phyloP scores from a whole-genome alignment of 2,113 vertebrate genomes.

The Gobiocypris rarus region DNA sequence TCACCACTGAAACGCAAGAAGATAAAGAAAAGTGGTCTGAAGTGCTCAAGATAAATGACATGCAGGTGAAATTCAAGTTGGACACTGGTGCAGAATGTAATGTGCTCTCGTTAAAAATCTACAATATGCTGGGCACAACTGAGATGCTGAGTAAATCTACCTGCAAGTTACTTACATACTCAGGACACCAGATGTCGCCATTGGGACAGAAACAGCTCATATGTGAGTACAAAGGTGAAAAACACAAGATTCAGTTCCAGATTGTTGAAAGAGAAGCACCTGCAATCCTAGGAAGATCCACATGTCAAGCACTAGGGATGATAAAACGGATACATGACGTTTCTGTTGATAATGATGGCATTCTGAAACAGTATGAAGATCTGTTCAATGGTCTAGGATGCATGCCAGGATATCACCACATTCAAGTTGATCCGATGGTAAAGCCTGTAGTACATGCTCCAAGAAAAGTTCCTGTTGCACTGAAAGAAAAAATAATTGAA shows the following conservation, averaged over 20 bases:
- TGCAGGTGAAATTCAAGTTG: background rate
- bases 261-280: background rate
- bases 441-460: background rate
- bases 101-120: background rate
- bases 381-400: constrained; percentile 23
- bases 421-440: background rate
- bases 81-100: constrained; percentile 13
- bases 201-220: background rate
- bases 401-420: too few species aligned
- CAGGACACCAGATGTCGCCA: constrained; percentile 15
- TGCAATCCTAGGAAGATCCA: constrained; percentile 17
- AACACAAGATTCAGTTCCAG: background rate
- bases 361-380: constrained; percentile 28
- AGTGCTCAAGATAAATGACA: background rate
- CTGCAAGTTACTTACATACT: background rate
- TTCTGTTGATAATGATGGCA: background rate
- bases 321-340: background rate
- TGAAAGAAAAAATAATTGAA: background rate
- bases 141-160: background rate
- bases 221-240: background rate
- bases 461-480: background rate
- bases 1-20: background rate
- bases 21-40: background rate
- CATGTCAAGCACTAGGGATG: constrained; percentile 17
- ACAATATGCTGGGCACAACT: background rate